Evolutionary conservation across 2,888 invertebrate species (phyloP).

Genomic region (Chrysolina oricalcia): DNA sequence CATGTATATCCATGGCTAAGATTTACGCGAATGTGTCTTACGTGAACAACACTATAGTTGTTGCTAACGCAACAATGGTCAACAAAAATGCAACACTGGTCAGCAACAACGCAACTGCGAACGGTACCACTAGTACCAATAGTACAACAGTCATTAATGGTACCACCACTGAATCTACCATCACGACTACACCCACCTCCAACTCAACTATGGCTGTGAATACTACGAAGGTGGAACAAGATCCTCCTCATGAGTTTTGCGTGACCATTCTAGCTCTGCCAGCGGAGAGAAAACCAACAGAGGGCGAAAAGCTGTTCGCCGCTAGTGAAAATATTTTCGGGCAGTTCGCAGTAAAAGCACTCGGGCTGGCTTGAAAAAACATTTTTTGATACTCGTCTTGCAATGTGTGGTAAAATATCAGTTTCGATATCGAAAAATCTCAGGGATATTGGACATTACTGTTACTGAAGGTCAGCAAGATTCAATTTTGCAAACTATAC

Average conservation of each 20-base stretch:
- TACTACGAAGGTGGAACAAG: conserved; percentile 20
- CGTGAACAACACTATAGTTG: conserved; percentile 60
- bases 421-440: too few relatives aligned
- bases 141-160: conserved; percentile 37
- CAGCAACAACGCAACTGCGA: conserved; percentile 30
- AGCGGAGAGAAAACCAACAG: conserved; percentile 59
- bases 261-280: conserved; percentile 64
- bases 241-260: conserved; percentile 59
- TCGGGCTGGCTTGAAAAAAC: conserved; percentile 51
- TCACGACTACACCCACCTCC: conserved; percentile 30
- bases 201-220: conserved; percentile 27
- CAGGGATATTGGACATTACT: too few relatives aligned
- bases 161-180: conserved; percentile 35
- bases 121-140: conserved; percentile 43
- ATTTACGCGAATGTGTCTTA: conserved; percentile 59
- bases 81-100: conserved; percentile 33
- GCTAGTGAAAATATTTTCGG: conserved; percentile 55
- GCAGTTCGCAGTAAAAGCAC: conserved; percentile 58
- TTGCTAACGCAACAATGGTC: conserved; percentile 38
- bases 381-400: too few relatives aligned
- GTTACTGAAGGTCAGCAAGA: too few relatives aligned
- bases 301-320: conserved; percentile 58
- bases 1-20: conserved; percentile 65
- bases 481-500: too few relatives aligned
- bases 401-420: too few relatives aligned